Conservation (phyloP, 2,797 vertebrate species). For the Poeciliopsis gracilis region DNA sequence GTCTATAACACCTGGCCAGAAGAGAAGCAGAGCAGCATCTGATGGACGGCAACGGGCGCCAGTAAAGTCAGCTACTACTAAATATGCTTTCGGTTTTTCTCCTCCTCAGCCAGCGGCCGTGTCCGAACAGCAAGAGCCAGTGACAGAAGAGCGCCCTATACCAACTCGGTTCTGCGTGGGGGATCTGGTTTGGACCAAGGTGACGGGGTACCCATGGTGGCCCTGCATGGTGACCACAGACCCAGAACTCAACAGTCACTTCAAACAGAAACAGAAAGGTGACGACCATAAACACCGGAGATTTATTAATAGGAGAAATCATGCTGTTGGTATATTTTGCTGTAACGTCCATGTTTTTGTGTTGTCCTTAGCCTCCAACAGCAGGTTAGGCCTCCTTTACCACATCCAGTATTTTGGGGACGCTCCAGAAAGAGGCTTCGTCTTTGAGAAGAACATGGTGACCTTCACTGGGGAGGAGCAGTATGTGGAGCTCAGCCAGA, state of each 20-base stretch:
- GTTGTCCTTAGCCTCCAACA: conserved; percentile 42
- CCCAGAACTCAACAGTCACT: conserved; percentile 87
- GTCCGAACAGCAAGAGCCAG: conserved; percentile 55
- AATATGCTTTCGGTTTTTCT: not conserved
- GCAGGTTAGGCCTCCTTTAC: conserved; percentile 81
- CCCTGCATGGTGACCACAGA: conserved; percentile 96
- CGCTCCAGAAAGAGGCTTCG: conserved; percentile 93
- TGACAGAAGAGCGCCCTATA: conserved; percentile 51
- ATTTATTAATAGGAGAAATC: not conserved
- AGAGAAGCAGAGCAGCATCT: not conserved
- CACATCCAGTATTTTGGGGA: conserved; percentile 98
- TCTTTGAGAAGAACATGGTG: conserved; percentile 95
- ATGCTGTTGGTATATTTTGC: not conserved
- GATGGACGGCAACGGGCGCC: too few relatives aligned
- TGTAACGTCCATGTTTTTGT: not conserved
- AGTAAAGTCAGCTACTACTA: not conserved
- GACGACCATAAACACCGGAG: not conserved
- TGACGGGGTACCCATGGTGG: conserved; percentile 98
- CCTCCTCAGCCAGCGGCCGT: conserved; percentile 38
- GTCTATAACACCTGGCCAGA: not conserved
- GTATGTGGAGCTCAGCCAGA: conserved; percentile 88
- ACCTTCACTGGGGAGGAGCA: conserved; percentile 90
- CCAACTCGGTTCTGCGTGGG: conserved; percentile 83
- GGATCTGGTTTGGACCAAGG: conserved; percentile 96
- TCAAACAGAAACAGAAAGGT: conserved; percentile 93